Evolutionary conservation across 1,140 invertebrate genomes (phyloP).

Genomic region (Temnothorax curvispinosus): DNA sequence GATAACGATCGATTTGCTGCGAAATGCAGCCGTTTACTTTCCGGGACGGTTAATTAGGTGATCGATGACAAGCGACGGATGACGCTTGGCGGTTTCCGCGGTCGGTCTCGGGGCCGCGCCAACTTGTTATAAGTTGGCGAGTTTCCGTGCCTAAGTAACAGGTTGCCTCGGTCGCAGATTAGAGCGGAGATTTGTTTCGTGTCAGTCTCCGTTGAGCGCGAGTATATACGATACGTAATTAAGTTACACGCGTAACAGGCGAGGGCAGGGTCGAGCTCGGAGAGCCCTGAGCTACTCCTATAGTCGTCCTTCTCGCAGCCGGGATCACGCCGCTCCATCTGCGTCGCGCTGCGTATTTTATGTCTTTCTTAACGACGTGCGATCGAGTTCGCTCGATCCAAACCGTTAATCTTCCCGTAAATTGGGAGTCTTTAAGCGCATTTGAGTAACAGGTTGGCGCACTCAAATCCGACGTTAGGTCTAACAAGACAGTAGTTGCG

Average conservation of each 20-base stretch:
- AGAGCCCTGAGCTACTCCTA: not conserved
- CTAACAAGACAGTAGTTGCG: not conserved
- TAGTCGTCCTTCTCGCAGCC: not conserved
- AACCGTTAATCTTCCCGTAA: slow-evolving; percentile 24
- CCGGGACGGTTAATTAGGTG: slow-evolving; percentile 19
- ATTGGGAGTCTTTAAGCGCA: not conserved
- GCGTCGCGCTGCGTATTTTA: slow-evolving; percentile 15
- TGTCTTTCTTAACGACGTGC: slow-evolving; percentile 7
- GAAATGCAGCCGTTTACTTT: not conserved
- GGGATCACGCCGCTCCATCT: not conserved
- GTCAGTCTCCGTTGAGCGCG: slow-evolving; percentile 1
- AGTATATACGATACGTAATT: slow-evolving; percentile 44
- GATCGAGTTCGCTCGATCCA: not conserved
- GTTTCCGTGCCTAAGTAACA: slow-evolving; percentile 41
- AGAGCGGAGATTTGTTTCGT: slow-evolving; percentile 46
- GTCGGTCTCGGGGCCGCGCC: slow-evolving; percentile 1
- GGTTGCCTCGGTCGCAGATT: slow-evolving; percentile 43
- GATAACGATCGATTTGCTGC: slow-evolving; percentile 21
- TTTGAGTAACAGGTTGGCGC: slow-evolving; percentile 36
- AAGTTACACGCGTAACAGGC: slow-evolving; percentile 26
- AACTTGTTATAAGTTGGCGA: slow-evolving; percentile 37
- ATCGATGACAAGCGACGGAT: slow-evolving; percentile 31
- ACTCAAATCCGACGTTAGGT: not conserved
- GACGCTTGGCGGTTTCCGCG: slow-evolving; percentile 34
- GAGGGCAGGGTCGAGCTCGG: not conserved